Conservation (phyloP, 2,797 vertebrate genomes). For the Benthosema pterotum region DNA sequence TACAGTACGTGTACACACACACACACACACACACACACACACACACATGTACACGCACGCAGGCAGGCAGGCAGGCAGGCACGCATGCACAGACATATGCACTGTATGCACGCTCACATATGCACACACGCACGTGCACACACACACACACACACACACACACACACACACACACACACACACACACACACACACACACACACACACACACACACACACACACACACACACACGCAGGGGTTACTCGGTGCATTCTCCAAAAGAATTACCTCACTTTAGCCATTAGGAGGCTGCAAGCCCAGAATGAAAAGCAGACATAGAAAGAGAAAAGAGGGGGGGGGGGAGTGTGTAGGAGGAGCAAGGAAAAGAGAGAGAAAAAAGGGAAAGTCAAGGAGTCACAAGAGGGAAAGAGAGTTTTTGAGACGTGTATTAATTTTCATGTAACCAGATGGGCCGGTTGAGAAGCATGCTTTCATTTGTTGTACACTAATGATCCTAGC, state of each 20-base stretch:
- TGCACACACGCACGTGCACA: conserved; percentile 20
- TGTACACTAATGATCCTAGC: conserved; percentile 48
- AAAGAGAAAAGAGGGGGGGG: conserved; percentile 16
- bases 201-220: conserved; percentile 9
- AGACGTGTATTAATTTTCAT: conserved; percentile 60
- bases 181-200: background rate
- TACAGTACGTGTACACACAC: conserved; percentile 30
- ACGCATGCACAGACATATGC: conserved; percentile 40
- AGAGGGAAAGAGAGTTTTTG: conserved; percentile 51
- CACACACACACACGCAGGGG: conserved; percentile 29
- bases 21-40: conserved; percentile 47
- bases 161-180: no score
- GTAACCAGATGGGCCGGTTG: conserved; percentile 52
- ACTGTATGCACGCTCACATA: conserved; percentile 5
- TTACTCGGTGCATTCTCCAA: conserved; percentile 68
- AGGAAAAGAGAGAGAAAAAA: conserved; percentile 21
- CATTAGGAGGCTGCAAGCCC: conserved; percentile 66
- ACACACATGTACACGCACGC: conserved; percentile 9
- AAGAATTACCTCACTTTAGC: conserved; percentile 77
- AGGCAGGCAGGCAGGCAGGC: background rate
- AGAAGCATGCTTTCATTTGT: conserved; percentile 50
- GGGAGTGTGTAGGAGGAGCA: background rate
- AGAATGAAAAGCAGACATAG: conserved; percentile 77
- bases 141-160: conserved; percentile 12
- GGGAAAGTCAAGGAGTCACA: conserved; percentile 57